Percentiles rank a stretch among this genome's conserved stretches.
Conservation (phyloP, 2,113 vertebrate species). For the Gavialis gangeticus region DNA sequence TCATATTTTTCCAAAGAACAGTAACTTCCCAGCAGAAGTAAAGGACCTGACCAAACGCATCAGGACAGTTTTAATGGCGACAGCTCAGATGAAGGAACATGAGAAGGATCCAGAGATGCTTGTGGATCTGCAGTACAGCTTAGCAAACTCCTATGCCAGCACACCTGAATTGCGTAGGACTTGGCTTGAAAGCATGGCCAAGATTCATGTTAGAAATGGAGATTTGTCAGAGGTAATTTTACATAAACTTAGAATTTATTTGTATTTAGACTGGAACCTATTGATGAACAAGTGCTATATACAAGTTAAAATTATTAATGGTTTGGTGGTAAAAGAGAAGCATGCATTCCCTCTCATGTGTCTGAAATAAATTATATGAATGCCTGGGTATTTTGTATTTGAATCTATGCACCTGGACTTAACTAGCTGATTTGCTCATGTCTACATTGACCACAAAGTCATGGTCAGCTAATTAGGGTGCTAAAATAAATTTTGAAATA, state of each 20-base stretch:
- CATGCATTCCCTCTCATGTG: neutral
- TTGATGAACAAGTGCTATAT: neutral
- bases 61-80: constrained; percentile 97
- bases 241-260: neutral
- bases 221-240: constrained; percentile 94
- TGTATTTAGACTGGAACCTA: neutral
- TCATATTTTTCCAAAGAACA: constrained; percentile 88
- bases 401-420: neutral
- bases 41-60: constrained; percentile 98
- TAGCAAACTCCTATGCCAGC: constrained; percentile 98
- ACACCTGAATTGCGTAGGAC: constrained; percentile 95
- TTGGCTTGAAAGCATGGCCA: constrained; percentile 99
- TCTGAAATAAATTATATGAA: neutral
- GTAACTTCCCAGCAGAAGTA: constrained; percentile 94
- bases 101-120: constrained; percentile 99
- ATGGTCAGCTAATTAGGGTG: neutral
- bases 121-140: constrained; percentile 97
- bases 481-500: neutral
- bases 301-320: neutral
- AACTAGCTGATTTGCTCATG: neutral
- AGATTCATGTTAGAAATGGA: constrained; percentile 94
- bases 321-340: neutral
- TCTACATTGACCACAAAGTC: neutral
- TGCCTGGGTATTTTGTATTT: neutral
- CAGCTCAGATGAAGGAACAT: constrained; percentile 99